Conservation (phyloP, 2,113 vertebrate species). For the Gracilinanus agilis region DNA sequence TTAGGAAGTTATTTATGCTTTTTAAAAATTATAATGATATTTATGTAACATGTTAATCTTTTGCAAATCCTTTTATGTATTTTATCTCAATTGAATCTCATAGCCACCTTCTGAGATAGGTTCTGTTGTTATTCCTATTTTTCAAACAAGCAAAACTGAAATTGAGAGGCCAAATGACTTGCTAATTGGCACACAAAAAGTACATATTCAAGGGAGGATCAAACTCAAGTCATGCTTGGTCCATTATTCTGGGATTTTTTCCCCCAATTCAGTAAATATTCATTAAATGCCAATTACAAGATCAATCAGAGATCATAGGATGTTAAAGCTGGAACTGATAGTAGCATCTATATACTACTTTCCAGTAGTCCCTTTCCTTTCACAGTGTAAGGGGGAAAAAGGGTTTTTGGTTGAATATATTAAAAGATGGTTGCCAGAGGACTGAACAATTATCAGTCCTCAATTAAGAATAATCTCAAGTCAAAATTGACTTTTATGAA, state of each 20-base stretch:
- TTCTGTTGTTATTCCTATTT: neutral
- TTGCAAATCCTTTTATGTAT: neutral
- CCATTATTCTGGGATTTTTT: neutral
- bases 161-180: neutral
- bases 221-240: neutral
- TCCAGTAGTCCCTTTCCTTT: neutral
- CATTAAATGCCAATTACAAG: neutral
- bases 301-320: neutral
- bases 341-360: neutral
- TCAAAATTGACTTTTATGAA: too few relatives aligned
- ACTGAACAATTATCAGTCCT: too few relatives aligned
- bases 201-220: neutral
- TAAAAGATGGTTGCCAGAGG: too few relatives aligned
- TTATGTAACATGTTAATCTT: neutral
- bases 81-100: neutral
- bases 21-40: slow-evolving; percentile 16
- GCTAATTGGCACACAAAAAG: too few relatives aligned
- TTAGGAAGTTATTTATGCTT: neutral
- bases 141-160: neutral
- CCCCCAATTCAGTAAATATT: neutral
- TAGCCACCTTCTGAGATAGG: neutral
- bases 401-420: too few relatives aligned
- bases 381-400: too few relatives aligned
- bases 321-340: neutral
- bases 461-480: too few relatives aligned